Percentiles rank a stretch among this genome's conserved stretches.
Evolutionary conservation across 1,140 invertebrate species (phyloP).

Genomic region (Apolygus lucorum): DNA sequence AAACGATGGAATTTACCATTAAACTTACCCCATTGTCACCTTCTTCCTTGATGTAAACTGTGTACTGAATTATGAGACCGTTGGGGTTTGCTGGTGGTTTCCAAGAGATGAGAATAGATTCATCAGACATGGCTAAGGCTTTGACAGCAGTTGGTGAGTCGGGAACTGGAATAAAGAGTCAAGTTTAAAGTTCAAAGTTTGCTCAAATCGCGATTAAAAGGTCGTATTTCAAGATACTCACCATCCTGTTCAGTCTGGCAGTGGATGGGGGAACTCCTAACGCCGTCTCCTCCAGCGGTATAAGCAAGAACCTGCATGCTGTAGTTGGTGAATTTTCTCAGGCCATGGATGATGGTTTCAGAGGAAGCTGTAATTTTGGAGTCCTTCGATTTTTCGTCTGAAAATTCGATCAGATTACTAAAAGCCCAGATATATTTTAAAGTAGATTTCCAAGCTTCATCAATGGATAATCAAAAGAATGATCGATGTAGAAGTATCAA

Average conservation of each 20-base stretch:
- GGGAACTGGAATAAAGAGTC: slow-evolving; percentile 57
- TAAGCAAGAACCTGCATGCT: slow-evolving; percentile 92
- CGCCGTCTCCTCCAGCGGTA: slow-evolving; percentile 92
- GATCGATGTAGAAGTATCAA: background rate
- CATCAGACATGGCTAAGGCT: slow-evolving; percentile 80
- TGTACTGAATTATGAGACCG: slow-evolving; percentile 87
- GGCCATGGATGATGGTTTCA: slow-evolving; percentile 82
- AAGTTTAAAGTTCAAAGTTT: background rate
- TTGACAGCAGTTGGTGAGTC: slow-evolving; percentile 87
- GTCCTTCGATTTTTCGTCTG: slow-evolving; percentile 83
- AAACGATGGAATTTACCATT: too few species aligned
- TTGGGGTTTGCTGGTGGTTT: slow-evolving; percentile 83
- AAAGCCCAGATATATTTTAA: slow-evolving; percentile 16
- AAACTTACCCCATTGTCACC: slow-evolving; percentile 45
- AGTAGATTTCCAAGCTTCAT: too few species aligned
- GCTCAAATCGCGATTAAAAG: background rate
- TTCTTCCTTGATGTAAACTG: slow-evolving; percentile 77
- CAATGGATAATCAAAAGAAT: too few species aligned
- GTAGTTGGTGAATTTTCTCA: slow-evolving; percentile 95
- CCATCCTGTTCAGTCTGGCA: slow-evolving; percentile 93
- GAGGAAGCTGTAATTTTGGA: slow-evolving; percentile 84
- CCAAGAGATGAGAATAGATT: slow-evolving; percentile 89
- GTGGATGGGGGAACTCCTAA: slow-evolving; percentile 79
- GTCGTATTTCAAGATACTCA: slow-evolving; percentile 40
- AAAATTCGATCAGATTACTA: slow-evolving; percentile 27